Base-by-base conservation (phyloP, 2,888 invertebrate genomes). In the Atherix ibis region DNA sequence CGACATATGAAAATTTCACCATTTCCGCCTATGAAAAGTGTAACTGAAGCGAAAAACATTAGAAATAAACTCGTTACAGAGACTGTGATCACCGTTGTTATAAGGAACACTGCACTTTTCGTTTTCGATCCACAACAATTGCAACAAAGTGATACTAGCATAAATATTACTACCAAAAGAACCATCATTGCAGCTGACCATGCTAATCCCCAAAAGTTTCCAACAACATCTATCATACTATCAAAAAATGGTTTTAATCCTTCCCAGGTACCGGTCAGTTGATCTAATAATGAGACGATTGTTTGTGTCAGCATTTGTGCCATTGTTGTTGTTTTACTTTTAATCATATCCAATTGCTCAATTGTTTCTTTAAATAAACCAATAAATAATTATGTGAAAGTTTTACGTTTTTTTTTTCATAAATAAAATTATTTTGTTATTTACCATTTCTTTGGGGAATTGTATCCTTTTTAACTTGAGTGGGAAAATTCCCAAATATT, bases 1-100 rank as follows among this genome's bases (percentile, higher is more conserved):
- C 76, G 72, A 46, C 83, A 84, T 2, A 82, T 59, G 47, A 80
- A 70, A 19, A 61, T 52, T 41, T 61, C 59, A 4, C 54, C 49
- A 43, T 62, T 61, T 16, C 61, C 61, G n/a, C 61, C 61, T 31
- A 61, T 43, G 12, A 58, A 51, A 36, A 61, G 38, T 2, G 58
- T 53, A 34, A 52, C 44, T 4, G 60, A 44, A 1, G 54, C 56
- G 28, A 54, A 61, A n/a, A 53, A 30, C 34, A 53, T 57, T 10
- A 61, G 46, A 5, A 47, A 43, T 30, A 61, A 47, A 44, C 60
- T 58, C 38, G 50, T 53, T 22, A 59, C 25, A 35, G 55, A 54
- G n/a, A 57, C 54, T 34, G 58, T 45, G 36, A 52, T 18, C 2
- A 58, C 52, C 27, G 55, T 50, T 3, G 56, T 44, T 26, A 58